Conservation (phyloP, 2,797 vertebrate genomes). For the Zonotrichia albicollis region DNA sequence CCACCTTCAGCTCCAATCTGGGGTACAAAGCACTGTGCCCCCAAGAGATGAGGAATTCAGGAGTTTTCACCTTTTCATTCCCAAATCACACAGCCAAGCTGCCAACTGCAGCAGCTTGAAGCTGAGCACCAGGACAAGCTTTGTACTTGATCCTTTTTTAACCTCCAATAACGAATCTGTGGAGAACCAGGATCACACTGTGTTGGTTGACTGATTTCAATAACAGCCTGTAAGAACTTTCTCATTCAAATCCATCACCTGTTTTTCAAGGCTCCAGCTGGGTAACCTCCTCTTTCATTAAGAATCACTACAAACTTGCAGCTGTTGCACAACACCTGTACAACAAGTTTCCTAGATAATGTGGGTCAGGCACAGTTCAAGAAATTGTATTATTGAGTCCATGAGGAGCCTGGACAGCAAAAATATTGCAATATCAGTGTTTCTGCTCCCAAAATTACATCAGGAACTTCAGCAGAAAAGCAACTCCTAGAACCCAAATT, state of each 20-base stretch:
- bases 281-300: not conserved
- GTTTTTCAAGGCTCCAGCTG: not conserved
- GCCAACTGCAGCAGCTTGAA: not conserved
- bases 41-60: not conserved
- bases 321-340: not conserved
- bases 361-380: conserved; percentile 21
- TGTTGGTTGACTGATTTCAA: accelerated
- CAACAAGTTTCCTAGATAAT: not conserved
- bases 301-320: not conserved
- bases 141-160: not conserved
- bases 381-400: not conserved
- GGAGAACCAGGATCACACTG: not conserved
- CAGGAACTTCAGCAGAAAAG: not conserved
- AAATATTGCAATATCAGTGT: accelerated
- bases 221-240: not conserved
- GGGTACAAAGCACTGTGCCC: not conserved
- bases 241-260: not conserved
- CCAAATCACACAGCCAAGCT: not conserved
- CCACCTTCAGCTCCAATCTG: accelerated
- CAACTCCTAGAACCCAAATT: not conserved
- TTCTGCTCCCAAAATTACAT: not conserved
- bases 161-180: not conserved
- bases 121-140: not conserved
- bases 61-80: not conserved
- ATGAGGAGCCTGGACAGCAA: not conserved